Base-by-base conservation (phyloP, 2,888 invertebrate species). In the Tipula unca region DNA sequence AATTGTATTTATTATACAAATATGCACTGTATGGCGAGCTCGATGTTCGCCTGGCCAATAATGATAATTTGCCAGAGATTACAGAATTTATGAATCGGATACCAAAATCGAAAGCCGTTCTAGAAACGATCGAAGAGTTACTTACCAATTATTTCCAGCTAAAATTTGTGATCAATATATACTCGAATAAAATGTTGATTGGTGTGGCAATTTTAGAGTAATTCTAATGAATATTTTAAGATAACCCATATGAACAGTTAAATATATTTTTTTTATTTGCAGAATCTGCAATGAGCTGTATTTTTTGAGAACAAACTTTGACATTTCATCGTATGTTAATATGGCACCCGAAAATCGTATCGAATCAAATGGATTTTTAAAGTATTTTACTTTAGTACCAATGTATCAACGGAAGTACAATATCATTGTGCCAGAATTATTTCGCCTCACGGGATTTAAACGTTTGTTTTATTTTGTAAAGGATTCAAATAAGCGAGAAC, bases 401-500 rank as follows among this genome's bases (percentile, higher is more conserved):
- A 90, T 92, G n/a, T 93, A 93, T 87, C 29, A 20, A 13, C n/a
- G 48, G 6, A 85, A 32, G n/a, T 1, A 13, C 17, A n/a, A 29
- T 48, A 91, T 89, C 86, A 91, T 93, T 85, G 88, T 93, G 86
- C 89, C 91, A 86, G 94, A 94, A 88, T 88, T 93, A 8, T 91
- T 92, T 89, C 89, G 92, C 5, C 87, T 92, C 14, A 90, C 90
- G 84, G 90, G 90, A n/a, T 91, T 89, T 86, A 89, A 89, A 4
- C 89, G 90, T 14, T 87, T 93, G 3, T 92, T 90, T 87, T 92
- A 92, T 88, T 89, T 89, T n/a, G 87, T 92, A 0, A 14, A 85
- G 5, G 85, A 86, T 88, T 83, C 29, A 20, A 48, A 48, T 29
- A 54, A 54, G 8, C 54, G 32, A 91, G 90, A 91, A 92, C 0